A percentile compares a stretch with the other conserved stretches of the same genome.
These are phyloP conservation scores for Burhinus bistriatus DNA, from an alignment of 2,113 vertebrate species.

Conservation along the genomic window DNA sequence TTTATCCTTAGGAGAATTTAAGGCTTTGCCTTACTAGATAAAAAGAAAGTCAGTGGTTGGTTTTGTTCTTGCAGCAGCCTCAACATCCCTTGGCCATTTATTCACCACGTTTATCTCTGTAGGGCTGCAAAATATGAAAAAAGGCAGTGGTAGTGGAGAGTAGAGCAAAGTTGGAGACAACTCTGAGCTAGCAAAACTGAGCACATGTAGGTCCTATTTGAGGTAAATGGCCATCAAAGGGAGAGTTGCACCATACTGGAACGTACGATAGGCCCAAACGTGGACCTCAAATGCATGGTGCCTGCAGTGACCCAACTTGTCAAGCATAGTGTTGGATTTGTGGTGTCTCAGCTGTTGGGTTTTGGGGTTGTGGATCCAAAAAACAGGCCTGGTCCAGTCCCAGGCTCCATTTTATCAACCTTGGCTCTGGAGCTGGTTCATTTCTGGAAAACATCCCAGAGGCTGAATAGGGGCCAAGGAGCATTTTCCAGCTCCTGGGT, in stretches of 20 bases:
- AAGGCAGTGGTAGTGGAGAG: neutral
- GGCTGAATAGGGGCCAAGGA: neutral
- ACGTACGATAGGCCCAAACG: accelerated
- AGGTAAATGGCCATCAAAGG: neutral
- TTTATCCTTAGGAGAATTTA: conserved; percentile 54
- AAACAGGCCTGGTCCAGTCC: neutral
- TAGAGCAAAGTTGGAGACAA: neutral
- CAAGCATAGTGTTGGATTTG: neutral
- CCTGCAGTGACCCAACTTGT: neutral
- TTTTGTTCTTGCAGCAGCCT: conserved; percentile 41
- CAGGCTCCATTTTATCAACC: conserved; percentile 32
- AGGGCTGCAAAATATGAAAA: neutral
- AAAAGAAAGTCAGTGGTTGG: conserved; percentile 17
- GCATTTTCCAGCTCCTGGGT: conserved; percentile 41
- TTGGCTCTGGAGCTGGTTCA: conserved; percentile 29
- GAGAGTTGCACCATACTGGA: neutral
- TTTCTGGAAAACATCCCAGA: conserved; percentile 16
- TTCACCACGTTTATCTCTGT: neutral
- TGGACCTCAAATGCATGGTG: neutral
- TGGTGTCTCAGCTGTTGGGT: neutral
- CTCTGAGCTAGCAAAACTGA: neutral
- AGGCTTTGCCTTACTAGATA: conserved; percentile 38
- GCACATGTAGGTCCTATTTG: accelerated
- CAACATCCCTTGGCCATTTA: conserved; percentile 2
- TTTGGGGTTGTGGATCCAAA: neutral